phyloP scores from a whole-genome alignment of 2,888 invertebrate species.

The Chaetoderma sp. region DNA sequence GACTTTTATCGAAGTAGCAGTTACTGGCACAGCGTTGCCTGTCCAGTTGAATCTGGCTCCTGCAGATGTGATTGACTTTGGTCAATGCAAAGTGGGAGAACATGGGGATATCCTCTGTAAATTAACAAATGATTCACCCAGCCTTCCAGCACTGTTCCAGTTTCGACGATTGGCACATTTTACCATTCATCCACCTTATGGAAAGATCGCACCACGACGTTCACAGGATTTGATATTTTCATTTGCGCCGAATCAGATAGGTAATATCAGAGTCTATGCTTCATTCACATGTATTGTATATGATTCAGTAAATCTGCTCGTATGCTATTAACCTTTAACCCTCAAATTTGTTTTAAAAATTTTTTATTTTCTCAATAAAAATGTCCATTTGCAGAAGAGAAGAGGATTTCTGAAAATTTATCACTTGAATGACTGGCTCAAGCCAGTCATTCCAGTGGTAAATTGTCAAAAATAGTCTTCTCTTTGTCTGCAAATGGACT shows the following conservation, averaged over 20 bases:
- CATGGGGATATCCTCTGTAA: constrained; percentile 61
- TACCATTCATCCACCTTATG: constrained; percentile 58
- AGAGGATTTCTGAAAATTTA: background rate
- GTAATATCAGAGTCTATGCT: constrained; percentile 55
- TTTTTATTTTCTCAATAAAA: background rate
- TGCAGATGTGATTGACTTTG: constrained; percentile 62
- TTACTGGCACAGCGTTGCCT: constrained; percentile 69
- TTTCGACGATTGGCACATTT: constrained; percentile 68
- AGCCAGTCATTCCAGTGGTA: no score
- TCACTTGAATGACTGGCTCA: no score
- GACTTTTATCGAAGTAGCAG: constrained; percentile 60
- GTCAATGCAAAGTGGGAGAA: constrained; percentile 63
- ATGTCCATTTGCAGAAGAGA: no score
- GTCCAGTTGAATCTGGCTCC: constrained; percentile 62
- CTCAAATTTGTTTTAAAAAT: no score
- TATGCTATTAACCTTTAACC: background rate
- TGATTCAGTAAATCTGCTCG: background rate
- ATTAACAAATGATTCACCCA: constrained; percentile 61
- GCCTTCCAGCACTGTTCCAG: constrained; percentile 61
- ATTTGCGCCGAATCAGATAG: constrained; percentile 68
- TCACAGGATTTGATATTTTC: constrained; percentile 64
- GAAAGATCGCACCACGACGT: constrained; percentile 60
- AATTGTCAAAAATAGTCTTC: no score
- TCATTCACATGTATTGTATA: no score
- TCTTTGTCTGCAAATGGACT: no score